Conservation (phyloP, 2,888 invertebrate species). For the Nephrotoma flavescens region DNA sequence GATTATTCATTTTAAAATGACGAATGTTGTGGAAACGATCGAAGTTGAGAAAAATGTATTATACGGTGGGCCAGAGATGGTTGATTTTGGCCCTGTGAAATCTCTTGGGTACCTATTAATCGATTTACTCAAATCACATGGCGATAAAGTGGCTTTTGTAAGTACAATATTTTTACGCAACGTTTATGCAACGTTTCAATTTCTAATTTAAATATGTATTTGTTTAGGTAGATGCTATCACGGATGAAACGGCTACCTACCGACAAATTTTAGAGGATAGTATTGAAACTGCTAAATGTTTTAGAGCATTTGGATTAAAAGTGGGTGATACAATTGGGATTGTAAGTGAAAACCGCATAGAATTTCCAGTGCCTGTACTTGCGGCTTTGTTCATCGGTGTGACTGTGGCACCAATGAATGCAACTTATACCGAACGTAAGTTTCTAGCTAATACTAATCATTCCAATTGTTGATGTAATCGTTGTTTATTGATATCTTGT, state of each 20-base stretch:
- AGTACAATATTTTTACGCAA: not conserved
- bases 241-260: not conserved
- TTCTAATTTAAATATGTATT: not conserved
- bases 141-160: not conserved
- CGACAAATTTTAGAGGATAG: not conserved
- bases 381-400: slow-evolving; percentile 17
- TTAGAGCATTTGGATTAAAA: not conserved
- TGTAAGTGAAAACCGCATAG: slow-evolving; percentile 41
- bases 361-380: slow-evolving; percentile 34
- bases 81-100: not conserved
- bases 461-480: not conserved
- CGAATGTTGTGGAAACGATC: not conserved
- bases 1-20: not conserved
- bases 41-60: not conserved
- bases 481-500: not conserved
- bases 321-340: slow-evolving; percentile 38
- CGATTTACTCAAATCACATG: not conserved
- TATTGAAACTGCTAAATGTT: slow-evolving; percentile 23
- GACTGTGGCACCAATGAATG: slow-evolving; percentile 42
- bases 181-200: not conserved
- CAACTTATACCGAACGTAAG: slow-evolving; percentile 39
- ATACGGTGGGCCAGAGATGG: not conserved
- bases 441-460: not conserved
- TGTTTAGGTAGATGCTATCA: not conserved
- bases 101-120: not conserved